Conservation (phyloP, 2,113 vertebrate species). For the Sceloporus undulatus region DNA sequence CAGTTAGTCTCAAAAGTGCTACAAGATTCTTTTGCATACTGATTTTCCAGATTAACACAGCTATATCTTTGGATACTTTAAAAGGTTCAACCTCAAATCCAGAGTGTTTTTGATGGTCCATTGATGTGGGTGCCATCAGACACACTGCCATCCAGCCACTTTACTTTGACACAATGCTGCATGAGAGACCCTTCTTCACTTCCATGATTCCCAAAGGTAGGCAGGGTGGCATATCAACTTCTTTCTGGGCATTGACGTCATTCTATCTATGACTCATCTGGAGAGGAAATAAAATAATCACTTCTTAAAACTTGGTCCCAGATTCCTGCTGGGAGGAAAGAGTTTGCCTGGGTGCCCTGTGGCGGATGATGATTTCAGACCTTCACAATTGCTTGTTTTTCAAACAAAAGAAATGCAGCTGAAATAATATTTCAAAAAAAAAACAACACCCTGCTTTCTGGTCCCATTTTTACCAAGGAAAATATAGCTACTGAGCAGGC, state of each 20-base stretch:
- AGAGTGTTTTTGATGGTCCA: too few relatives aligned
- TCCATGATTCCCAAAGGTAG: too few relatives aligned
- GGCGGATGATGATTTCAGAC: slow-evolving; percentile 56
- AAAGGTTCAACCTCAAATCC: too few relatives aligned
- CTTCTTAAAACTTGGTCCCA: slow-evolving; percentile 49
- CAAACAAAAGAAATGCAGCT: slow-evolving; percentile 51
- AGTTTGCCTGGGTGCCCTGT: slow-evolving; percentile 36
- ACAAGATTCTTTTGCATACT: too few relatives aligned
- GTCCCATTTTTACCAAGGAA: slow-evolving; percentile 65
- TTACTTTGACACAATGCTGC: too few relatives aligned
- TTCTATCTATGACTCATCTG: slow-evolving; percentile 38
- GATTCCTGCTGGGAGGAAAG: slow-evolving; percentile 56
- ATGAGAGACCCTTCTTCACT: too few relatives aligned
- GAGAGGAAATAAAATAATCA: slow-evolving; percentile 26
- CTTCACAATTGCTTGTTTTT: slow-evolving; percentile 49
- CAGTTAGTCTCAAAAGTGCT: too few relatives aligned
- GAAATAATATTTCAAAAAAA: slow-evolving; percentile 60
- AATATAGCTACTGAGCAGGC: slow-evolving; percentile 69
- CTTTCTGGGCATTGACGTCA: slow-evolving; percentile 34
- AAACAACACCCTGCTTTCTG: slow-evolving; percentile 58
- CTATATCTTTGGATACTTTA: too few relatives aligned
- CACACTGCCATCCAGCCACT: background rate
- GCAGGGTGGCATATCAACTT: too few relatives aligned
- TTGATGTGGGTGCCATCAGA: too few relatives aligned
- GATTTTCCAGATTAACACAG: too few relatives aligned